A percentile compares a stretch with the other conserved stretches of the same genome.
phyloP scores from a whole-genome alignment of 2,113 vertebrate genomes.

The Peromyscus polionotus region DNA sequence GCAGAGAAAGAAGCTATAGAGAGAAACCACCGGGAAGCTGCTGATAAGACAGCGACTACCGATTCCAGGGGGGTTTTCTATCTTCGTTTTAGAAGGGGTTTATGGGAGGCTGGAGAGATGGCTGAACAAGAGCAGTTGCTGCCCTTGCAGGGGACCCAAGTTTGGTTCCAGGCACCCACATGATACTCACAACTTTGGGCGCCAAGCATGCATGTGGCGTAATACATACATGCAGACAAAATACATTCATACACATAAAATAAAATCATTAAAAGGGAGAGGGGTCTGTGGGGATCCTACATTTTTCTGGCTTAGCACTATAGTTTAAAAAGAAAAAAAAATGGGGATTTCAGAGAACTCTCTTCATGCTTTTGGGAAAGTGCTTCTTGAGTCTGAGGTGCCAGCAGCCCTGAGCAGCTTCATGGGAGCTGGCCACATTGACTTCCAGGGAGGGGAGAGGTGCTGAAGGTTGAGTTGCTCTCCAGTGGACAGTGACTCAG shows the following conservation, averaged over 20 bases:
- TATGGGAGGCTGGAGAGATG: background rate
- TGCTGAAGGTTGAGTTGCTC: background rate
- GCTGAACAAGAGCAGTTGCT: background rate
- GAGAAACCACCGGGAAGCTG: background rate
- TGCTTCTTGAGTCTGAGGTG: background rate
- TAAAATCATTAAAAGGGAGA: background rate
- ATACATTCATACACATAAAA: background rate
- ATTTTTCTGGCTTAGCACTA: background rate
- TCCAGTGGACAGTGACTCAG: background rate
- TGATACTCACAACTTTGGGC: background rate
- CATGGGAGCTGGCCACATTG: background rate
- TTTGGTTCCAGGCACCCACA: background rate
- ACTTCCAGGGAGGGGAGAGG: no score
- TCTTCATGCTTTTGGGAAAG: background rate
- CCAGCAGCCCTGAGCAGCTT: no score
- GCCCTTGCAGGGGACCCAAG: background rate
- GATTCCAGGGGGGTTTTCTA: background rate
- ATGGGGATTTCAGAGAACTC: background rate
- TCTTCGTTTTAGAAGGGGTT: background rate
- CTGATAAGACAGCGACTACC: background rate
- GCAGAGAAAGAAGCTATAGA: slow-evolving; percentile 10
- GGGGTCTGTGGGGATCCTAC: background rate
- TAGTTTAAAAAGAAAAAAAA: background rate
- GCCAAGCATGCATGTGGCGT: background rate
- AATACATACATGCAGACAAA: no score